Evolutionary conservation across 2,888 invertebrate genomes (phyloP).

Genomic region (Hypolimnas misippus): DNA sequence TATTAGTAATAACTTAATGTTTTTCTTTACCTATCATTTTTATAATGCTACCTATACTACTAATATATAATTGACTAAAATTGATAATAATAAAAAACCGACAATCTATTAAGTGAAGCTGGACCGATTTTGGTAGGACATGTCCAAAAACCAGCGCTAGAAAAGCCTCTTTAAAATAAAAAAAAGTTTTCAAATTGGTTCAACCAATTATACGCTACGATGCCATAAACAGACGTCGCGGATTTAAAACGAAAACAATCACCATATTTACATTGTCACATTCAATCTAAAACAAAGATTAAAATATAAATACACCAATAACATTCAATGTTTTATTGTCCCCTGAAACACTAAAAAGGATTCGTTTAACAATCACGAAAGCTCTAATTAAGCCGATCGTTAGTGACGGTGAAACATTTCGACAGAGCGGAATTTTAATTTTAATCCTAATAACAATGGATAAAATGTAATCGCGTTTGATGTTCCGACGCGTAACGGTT

Average conservation of each 20-base stretch:
- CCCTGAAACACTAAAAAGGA: not conserved
- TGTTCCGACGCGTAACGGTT: constrained; percentile 22
- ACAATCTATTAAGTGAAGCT: no score
- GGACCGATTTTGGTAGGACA: no score
- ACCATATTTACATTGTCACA: not conserved
- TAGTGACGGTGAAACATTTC: constrained; percentile 17
- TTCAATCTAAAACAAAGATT: not conserved
- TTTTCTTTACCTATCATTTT: not conserved
- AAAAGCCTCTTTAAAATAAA: no score
- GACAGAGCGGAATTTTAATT: constrained; percentile 25
- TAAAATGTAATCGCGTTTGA: constrained; percentile 35
- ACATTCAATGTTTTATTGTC: not conserved
- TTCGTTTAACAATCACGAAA: constrained; percentile 14
- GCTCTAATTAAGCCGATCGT: constrained; percentile 19
- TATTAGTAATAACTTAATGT: not conserved
- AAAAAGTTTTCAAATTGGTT: no score
- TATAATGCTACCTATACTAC: no score
- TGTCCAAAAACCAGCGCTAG: no score
- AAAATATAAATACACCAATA: not conserved
- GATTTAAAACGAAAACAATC: not conserved
- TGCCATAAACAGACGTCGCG: no score
- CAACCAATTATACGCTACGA: no score
- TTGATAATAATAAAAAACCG: no score
- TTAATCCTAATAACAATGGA: constrained; percentile 28
- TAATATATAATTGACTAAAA: no score